Evolutionary conservation across 2,888 invertebrate species (phyloP).

Genomic region (Acanthosoma haemorrhoidale): DNA sequence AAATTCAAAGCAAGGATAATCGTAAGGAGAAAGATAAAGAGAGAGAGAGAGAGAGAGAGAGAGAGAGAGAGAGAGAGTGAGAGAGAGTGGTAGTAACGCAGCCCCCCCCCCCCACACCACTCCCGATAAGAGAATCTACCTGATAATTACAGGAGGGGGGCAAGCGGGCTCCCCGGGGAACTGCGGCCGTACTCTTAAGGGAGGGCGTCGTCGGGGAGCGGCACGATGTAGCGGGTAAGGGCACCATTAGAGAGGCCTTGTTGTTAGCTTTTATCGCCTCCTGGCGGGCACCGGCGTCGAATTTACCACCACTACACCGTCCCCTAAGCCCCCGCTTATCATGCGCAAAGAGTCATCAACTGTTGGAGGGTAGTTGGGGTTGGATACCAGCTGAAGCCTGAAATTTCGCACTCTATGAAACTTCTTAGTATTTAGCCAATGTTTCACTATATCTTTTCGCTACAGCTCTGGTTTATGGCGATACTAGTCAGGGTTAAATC

Average conservation of each 20-base stretch:
- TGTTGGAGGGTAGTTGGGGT: not conserved
- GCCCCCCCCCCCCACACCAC: not conserved
- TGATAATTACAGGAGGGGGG: conserved; percentile 17
- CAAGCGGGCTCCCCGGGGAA: not conserved
- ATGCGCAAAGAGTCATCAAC: conserved; percentile 11
- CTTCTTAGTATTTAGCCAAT: conserved; percentile 1
- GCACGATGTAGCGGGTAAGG: not conserved
- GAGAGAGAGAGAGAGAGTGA: not conserved
- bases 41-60: not conserved
- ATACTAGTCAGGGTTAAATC: too few species aligned
- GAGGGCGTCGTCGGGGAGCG: not conserved
- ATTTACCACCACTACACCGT: conserved; percentile 18
- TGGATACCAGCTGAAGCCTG: not conserved
- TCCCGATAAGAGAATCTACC: conserved; percentile 18
- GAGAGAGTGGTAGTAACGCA: not conserved
- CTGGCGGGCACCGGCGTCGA: not conserved
- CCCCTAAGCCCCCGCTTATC: conserved; percentile 16
- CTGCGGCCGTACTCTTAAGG: conserved; percentile 1
- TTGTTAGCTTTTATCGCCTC: conserved; percentile 24
- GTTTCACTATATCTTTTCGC: too few species aligned
- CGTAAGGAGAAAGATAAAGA: not conserved
- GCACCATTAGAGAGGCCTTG: not conserved
- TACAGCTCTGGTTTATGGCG: too few species aligned
- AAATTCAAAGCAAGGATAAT: not conserved
- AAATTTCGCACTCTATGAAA: too few species aligned